Evolutionary conservation across 2,113 vertebrate species (phyloP), one percentile per base, ranked within the genome.

Genomic region (Pipra filicauda): DNA sequence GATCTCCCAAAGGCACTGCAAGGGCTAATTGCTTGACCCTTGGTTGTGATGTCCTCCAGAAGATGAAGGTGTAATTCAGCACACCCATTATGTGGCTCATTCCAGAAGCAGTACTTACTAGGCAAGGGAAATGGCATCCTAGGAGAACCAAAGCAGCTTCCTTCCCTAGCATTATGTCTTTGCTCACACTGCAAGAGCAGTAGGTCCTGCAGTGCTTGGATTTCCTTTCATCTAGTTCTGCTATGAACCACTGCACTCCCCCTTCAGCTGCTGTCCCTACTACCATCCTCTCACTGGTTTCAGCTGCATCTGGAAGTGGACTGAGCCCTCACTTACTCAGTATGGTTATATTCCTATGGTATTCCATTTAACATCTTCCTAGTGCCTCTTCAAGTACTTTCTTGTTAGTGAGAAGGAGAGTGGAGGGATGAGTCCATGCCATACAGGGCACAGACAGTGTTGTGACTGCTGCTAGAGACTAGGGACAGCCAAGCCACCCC

Each of bases 231-330:
- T 18, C 3, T 81, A 46, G n/a, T 39, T 51, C 58, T 73, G 46
- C 76, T 57, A 2, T 3, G 11, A 83, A 35, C 16, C 1, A 1
- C 22, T 54, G 59, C 4, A 0, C 48, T 52, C 5, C 15, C 16
- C 28, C 26, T 28, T 26, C 46, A 52, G 54, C 72, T 41, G 28
- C n/a, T 44, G 31, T 37, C 43, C 77, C 44, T 33, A 5, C 73
- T 66, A 37, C 33, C 33, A 23, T 33, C 5, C 1, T n/a, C 67
- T 80, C 8, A 8, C 44, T 24, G 41, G 12, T 70, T 86, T 57
- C 69, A 66, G 37, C 51, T 35, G 26, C 59, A 62, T 26, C 46
- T 71, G 62, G 41, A 54, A 73, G 46, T 7, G 18, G 65, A 43
- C 37, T 7, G 54, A 61, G 55, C 35, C 54, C 26, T 55, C 39